Conservation (phyloP, 2,113 vertebrate species). For the Pygoscelis adeliae region DNA sequence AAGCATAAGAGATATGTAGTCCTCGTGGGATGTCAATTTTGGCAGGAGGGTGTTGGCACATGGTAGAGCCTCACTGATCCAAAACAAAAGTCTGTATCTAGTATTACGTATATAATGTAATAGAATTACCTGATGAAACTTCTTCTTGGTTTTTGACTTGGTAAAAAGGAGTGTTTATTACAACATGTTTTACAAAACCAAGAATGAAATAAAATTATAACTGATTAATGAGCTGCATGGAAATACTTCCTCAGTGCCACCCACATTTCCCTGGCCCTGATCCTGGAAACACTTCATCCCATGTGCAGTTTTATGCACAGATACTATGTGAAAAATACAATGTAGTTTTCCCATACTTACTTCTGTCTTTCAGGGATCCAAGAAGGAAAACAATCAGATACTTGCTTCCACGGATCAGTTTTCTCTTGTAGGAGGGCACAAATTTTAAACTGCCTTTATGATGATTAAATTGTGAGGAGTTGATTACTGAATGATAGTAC, state of each 20-base stretch:
- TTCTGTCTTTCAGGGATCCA: constrained; percentile 22
- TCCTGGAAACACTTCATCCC: constrained; percentile 70
- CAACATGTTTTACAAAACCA: constrained; percentile 49
- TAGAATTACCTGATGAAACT: constrained; percentile 59
- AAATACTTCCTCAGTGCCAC: constrained; percentile 69
- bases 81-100: constrained; percentile 47
- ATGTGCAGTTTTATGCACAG: constrained; percentile 45
- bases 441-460: background rate
- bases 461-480: background rate
- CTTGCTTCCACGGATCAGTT: background rate
- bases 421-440: background rate
- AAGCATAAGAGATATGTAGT: constrained; percentile 14
- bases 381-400: background rate
- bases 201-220: constrained; percentile 59
- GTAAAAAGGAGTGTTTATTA: constrained; percentile 59
- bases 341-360: constrained; percentile 45
- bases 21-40: constrained; percentile 32
- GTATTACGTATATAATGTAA: constrained; percentile 20
- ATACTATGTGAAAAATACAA: constrained; percentile 56
- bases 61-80: background rate
- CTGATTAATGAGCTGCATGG: constrained; percentile 62
- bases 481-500: background rate
- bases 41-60: constrained; percentile 35
- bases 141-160: background rate
- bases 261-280: constrained; percentile 61